These are phyloP conservation scores for Platichthys stellatus DNA, from an alignment of 2,113 vertebrate species.

Conservation along the genomic window DNA sequence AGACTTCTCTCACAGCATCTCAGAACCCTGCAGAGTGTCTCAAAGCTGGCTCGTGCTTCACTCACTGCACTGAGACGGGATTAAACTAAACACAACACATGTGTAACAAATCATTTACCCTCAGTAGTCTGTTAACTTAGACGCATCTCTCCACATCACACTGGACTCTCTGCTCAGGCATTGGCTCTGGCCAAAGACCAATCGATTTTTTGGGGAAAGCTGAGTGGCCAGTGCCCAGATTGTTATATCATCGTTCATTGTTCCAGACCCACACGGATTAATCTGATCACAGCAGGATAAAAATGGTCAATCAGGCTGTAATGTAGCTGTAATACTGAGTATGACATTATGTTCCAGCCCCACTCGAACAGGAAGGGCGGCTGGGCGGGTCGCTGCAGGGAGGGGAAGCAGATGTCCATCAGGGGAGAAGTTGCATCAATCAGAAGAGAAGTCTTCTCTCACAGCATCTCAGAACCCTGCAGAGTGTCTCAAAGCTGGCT, in stretches of 20 bases:
- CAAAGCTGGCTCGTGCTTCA: not conserved
- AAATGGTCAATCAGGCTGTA: slow-evolving; percentile 60
- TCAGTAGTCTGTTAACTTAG: slow-evolving; percentile 21
- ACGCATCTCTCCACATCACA: slow-evolving; percentile 39
- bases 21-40: not conserved
- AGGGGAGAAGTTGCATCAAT: slow-evolving; percentile 26
- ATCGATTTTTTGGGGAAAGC: slow-evolving; percentile 55
- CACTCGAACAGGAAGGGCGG: slow-evolving; percentile 21
- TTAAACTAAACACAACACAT: not conserved
- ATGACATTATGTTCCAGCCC: slow-evolving; percentile 40
- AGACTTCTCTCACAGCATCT: slow-evolving; percentile 21
- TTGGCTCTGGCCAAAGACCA: slow-evolving; percentile 59
- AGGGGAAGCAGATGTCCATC: slow-evolving; percentile 45
- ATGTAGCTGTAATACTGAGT: slow-evolving; percentile 50
- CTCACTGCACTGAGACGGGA: not conserved
- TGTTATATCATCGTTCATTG: slow-evolving; percentile 68
- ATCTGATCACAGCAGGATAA: slow-evolving; percentile 60
- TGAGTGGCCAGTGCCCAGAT: slow-evolving; percentile 45
- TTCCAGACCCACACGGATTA: slow-evolving; percentile 60
- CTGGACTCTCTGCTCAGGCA: slow-evolving; percentile 49
- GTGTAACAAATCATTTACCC: not conserved
- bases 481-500: not conserved
- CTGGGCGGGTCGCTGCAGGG: not conserved
- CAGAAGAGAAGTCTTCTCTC: not conserved
- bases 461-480: slow-evolving; percentile 16